phyloP scores from a whole-genome alignment of 2,113 vertebrate genomes.

The Nerophis lumbriciformis region DNA sequence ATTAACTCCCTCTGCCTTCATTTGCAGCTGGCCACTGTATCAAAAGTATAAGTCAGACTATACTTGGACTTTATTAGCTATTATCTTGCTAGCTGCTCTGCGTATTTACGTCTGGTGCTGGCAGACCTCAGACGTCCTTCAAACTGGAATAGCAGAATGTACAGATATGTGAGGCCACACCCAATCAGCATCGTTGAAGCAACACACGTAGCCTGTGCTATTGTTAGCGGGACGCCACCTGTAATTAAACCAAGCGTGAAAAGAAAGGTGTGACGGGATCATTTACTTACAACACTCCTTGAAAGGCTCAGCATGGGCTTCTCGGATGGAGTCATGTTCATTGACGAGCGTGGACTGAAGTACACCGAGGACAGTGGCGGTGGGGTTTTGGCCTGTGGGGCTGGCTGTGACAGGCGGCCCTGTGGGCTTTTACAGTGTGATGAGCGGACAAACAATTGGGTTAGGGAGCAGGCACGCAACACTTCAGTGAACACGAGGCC shows the following conservation, averaged over 20 bases:
- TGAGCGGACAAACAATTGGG: conserved; percentile 50
- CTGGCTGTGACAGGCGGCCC: conserved; percentile 37
- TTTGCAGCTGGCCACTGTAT: conserved; percentile 41
- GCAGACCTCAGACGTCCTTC: conserved; percentile 2
- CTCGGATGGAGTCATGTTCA: background rate
- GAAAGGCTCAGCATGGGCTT: background rate
- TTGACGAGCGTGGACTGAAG: conserved; percentile 4
- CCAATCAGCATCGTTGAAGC: conserved; percentile 32
- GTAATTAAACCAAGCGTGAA: conserved; percentile 20
- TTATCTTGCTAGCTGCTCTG: conserved; percentile 35
- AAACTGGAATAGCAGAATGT: conserved; percentile 46
- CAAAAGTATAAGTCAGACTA: conserved; percentile 45
- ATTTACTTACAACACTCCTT: background rate
- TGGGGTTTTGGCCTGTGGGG: conserved; percentile 23
- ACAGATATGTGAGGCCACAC: conserved; percentile 41
- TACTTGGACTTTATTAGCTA: conserved; percentile 67
- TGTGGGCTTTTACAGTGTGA: conserved; percentile 44
- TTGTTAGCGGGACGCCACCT: conserved; percentile 4
- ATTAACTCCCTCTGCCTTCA: conserved; percentile 55
- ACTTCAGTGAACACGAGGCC: conserved; percentile 24
- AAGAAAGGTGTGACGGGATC: conserved; percentile 16
- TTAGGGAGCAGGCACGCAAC: conserved; percentile 49
- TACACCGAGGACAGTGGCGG: conserved; percentile 12
- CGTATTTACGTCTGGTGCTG: conserved; percentile 23
- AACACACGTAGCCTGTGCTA: conserved; percentile 10